Evolutionary conservation across 2,797 vertebrate species (phyloP).

Genomic region (Gadopsis bispinosus): DNA sequence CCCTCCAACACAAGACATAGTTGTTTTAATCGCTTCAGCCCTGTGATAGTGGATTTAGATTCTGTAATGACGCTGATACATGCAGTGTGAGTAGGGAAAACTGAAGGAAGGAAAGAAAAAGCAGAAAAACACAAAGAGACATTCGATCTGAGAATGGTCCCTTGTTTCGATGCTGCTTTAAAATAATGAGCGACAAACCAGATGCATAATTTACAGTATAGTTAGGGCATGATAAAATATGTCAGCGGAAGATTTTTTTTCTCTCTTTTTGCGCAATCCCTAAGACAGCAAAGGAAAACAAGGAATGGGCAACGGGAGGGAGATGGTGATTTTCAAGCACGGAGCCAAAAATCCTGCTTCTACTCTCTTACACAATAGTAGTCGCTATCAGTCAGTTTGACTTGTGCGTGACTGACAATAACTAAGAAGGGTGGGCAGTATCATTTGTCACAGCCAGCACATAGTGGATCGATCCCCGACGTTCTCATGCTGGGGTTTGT

Average conservation of each 20-base stretch:
- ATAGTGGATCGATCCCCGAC: not conserved
- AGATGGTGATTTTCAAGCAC: constrained; percentile 11
- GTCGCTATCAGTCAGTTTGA: constrained; percentile 6
- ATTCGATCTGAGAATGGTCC: constrained; percentile 27
- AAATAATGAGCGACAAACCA: constrained; percentile 75
- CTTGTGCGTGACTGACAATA: constrained; percentile 25
- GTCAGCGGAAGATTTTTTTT: constrained; percentile 42
- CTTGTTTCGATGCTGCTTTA: constrained; percentile 57
- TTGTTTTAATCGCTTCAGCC: constrained; percentile 57
- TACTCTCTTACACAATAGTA: constrained; percentile 15
- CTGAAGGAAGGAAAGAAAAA: constrained; percentile 9
- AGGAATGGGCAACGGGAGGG: not conserved
- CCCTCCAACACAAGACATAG: constrained; percentile 45
- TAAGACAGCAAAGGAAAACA: not conserved
- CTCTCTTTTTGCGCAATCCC: constrained; percentile 6
- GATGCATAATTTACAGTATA: constrained; percentile 78
- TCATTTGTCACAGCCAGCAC: constrained; percentile 40
- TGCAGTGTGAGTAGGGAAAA: constrained; percentile 35
- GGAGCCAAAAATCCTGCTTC: constrained; percentile 1
- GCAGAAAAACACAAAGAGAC: constrained; percentile 28
- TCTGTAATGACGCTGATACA: constrained; percentile 64
- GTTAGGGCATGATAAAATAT: constrained; percentile 69
- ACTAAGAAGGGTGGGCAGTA: not conserved
- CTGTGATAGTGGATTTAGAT: constrained; percentile 57
- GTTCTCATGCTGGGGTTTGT: constrained; percentile 25